Evolutionary conservation across 2,888 invertebrate genomes (phyloP).

Genomic region (Drosophila picticornis): DNA sequence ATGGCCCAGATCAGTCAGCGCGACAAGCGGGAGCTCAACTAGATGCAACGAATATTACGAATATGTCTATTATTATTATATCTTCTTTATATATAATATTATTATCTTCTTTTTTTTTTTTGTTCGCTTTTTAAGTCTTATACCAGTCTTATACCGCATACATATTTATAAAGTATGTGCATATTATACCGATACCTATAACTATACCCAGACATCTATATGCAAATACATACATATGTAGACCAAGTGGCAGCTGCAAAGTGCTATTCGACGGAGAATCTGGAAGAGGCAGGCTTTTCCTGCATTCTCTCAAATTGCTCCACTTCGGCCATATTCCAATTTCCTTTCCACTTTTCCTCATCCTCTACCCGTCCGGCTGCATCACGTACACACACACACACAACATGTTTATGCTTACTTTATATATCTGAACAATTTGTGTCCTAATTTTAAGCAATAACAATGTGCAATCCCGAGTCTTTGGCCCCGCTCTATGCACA

Average conservation of each 20-base stretch:
- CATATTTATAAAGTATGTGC: slow-evolving; percentile 28
- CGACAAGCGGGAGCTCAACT: slow-evolving; percentile 82
- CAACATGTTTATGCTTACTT: not conserved
- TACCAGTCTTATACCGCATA: slow-evolving; percentile 27
- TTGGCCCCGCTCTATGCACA: slow-evolving; percentile 3
- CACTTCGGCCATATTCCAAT: slow-evolving; percentile 57
- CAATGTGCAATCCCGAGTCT: slow-evolving; percentile 55
- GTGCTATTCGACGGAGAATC: slow-evolving; percentile 5
- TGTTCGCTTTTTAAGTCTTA: slow-evolving; percentile 47
- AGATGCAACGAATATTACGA: slow-evolving; percentile 54
- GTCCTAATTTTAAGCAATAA: slow-evolving; percentile 49
- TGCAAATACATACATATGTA: slow-evolving; percentile 15
- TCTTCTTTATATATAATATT: slow-evolving; percentile 22
- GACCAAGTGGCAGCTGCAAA: slow-evolving; percentile 29
- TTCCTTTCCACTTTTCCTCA: not conserved
- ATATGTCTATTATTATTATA: slow-evolving; percentile 39
- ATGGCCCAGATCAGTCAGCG: slow-evolving; percentile 89
- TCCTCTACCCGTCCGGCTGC: slow-evolving; percentile 10
- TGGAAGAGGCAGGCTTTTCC: slow-evolving; percentile 2
- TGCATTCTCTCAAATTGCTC: slow-evolving; percentile 6
- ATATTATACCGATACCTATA: slow-evolving; percentile 23
- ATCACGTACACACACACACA: slow-evolving; percentile 4
- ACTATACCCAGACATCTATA: slow-evolving; percentile 13
- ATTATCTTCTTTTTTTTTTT: slow-evolving; percentile 45
- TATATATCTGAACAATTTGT: slow-evolving; percentile 29